Base-by-base conservation (phyloP, 1,140 invertebrate genomes). In the Drosophila mayri region DNA sequence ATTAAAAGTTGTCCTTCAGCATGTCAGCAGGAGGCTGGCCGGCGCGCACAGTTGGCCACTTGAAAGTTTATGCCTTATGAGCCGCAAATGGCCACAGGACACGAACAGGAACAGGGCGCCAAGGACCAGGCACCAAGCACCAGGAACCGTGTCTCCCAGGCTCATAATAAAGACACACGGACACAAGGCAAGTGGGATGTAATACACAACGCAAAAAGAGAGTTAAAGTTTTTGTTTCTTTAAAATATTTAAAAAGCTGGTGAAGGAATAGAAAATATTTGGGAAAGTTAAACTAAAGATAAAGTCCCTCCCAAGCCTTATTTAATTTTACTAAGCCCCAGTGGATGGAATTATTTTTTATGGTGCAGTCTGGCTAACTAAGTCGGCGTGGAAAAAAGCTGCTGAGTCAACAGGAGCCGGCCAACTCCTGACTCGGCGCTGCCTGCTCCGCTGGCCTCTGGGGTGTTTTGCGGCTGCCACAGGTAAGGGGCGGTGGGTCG, bases 21-120 rank as follows among this genome's bases (percentile, higher is more conserved):
- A 70, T 79, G 86, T 90, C 85, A 90, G 81, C 85, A 50, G 52
- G n/a, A 47, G 54, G 60, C 47, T 61, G 66, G 28, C 30, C 43
- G 38, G 55, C 81, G 78, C 74, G 30, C 49, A 55, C 52, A 75
- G 66, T 70, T 90, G 74, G 85, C 86, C 85, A 90, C 85, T 90
- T 85, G 85, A 90, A 90, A 90, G 77, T 90, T 90, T 90, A 90
- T 90, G 85, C 85, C 85, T 90, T 90, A 90, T 90, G 85, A 90
- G 85, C 85, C 85, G 86, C 85, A 90, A 88, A 88, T 90, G 81
- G 70, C 85, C 81, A 84, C 81, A 90, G 85, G 81, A 90, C 80
- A 90, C 73, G 84, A 81, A 77, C 75, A 73, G 66, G 76, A 60
- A 64, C 38, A 68, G 32, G 38, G 28, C n/a, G 37, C 16, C 12